Evolutionary conservation across 2,888 invertebrate genomes (phyloP).

Genomic region (Meghimatium bilineatum): DNA sequence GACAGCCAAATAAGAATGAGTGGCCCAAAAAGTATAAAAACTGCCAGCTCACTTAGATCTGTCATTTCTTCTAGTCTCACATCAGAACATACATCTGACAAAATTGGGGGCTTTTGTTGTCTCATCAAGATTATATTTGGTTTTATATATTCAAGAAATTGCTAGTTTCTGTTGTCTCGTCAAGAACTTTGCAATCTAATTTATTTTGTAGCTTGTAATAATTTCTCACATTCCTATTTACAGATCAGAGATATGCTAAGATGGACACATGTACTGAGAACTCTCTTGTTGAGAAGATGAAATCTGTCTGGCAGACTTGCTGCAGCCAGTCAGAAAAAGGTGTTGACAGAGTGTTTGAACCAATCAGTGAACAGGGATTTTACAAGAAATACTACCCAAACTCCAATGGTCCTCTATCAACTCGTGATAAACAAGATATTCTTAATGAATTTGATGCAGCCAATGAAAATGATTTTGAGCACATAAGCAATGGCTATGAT

Average conservation of each 20-base stretch:
- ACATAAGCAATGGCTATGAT: slow-evolving; percentile 11
- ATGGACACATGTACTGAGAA: background rate
- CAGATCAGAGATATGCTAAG: slow-evolving; percentile 9
- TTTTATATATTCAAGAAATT: no score
- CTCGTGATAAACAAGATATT: slow-evolving; percentile 9
- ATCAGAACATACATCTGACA: no score
- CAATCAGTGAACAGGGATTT: background rate
- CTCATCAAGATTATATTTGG: no score
- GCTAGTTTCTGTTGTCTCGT: no score
- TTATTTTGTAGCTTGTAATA: background rate
- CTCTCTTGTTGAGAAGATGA: slow-evolving; percentile 11
- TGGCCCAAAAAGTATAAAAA: no score
- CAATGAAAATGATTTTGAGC: background rate
- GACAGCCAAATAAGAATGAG: no score
- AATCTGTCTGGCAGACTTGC: slow-evolving; percentile 4
- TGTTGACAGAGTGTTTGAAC: no score
- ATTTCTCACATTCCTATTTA: background rate
- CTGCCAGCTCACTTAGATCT: no score
- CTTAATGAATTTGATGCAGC: slow-evolving; percentile 5
- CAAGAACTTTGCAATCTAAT: background rate
- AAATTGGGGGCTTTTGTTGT: no score
- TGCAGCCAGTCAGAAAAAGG: no score
- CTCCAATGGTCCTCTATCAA: background rate
- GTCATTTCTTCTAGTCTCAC: no score
- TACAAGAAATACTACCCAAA: slow-evolving; percentile 17